Conservation (phyloP, 2,888 invertebrate species). For the Dyspetes luteomarginatus region DNA sequence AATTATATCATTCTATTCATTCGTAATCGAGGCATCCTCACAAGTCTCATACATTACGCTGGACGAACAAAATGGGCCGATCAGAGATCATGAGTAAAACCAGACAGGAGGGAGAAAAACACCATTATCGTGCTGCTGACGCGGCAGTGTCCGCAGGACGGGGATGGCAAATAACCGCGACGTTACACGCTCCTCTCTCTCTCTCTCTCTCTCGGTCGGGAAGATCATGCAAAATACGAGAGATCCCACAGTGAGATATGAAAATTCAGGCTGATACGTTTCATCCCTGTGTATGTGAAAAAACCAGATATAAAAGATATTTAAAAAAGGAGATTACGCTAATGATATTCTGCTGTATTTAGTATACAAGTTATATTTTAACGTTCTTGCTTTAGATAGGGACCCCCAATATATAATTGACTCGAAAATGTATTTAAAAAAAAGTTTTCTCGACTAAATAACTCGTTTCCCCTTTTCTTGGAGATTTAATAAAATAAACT, state of each 20-base stretch:
- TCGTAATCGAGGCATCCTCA: background rate
- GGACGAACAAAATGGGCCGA: conserved; percentile 10
- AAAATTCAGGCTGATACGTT: background rate
- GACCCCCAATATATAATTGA: background rate
- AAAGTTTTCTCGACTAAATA: background rate
- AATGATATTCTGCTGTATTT: background rate
- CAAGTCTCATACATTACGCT: too few species aligned
- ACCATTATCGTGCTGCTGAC: conserved; percentile 44
- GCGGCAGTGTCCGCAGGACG: conserved; percentile 24
- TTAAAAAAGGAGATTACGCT: background rate
- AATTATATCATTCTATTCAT: background rate
- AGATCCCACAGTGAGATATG: conserved; percentile 17
- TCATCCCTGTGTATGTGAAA: background rate
- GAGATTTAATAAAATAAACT: background rate
- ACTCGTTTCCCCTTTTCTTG: background rate
- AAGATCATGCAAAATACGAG: conserved; percentile 31
- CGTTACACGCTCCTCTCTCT: background rate
- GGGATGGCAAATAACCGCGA: conserved; percentile 21
- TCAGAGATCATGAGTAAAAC: background rate
- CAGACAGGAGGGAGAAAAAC: background rate
- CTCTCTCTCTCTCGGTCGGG: background rate
- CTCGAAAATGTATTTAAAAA: background rate
- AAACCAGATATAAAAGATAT: background rate
- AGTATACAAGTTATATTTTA: background rate
- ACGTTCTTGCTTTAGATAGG: background rate